Percentiles rank a stretch among this genome's conserved stretches.
Evolutionary conservation across 2,797 vertebrate genomes (phyloP).

Genomic region (Coregonus sp.): DNA sequence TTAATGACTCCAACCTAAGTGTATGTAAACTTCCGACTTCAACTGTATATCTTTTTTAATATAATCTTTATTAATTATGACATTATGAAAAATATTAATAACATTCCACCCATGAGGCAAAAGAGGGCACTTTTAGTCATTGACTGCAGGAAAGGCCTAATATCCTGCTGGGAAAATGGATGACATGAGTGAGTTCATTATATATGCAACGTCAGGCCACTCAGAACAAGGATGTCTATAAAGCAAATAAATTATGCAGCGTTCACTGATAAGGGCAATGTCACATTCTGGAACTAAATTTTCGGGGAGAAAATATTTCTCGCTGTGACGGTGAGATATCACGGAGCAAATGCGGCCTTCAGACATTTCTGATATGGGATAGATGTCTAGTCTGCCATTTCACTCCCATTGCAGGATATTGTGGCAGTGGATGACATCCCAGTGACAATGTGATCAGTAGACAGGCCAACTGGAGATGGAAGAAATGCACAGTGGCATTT

Average conservation of each 20-base stretch:
- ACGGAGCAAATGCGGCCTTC: background rate
- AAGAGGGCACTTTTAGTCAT: too few relatives aligned
- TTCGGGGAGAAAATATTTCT: too few relatives aligned
- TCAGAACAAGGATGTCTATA: background rate
- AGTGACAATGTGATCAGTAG: conserved; percentile 27
- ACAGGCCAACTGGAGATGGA: background rate
- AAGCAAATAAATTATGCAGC: background rate
- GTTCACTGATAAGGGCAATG: background rate
- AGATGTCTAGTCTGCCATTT: conserved; percentile 2
- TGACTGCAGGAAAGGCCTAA: too few relatives aligned
- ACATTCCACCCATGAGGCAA: too few relatives aligned
- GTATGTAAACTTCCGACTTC: too few relatives aligned
- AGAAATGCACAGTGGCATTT: background rate
- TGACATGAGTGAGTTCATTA: background rate
- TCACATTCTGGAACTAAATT: background rate
- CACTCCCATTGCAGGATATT: conserved; percentile 23
- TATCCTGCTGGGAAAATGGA: background rate
- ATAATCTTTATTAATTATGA: too few relatives aligned
- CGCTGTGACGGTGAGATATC: background rate
- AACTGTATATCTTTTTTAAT: too few relatives aligned
- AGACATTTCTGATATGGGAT: background rate
- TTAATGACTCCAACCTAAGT: too few relatives aligned
- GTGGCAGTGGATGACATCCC: conserved; percentile 15
- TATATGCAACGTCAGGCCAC: background rate
- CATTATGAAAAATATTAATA: too few relatives aligned